These are phyloP conservation scores for Psittacula derbiana DNA, from an alignment of 2,797 vertebrate genomes.

Conservation along the genomic window DNA sequence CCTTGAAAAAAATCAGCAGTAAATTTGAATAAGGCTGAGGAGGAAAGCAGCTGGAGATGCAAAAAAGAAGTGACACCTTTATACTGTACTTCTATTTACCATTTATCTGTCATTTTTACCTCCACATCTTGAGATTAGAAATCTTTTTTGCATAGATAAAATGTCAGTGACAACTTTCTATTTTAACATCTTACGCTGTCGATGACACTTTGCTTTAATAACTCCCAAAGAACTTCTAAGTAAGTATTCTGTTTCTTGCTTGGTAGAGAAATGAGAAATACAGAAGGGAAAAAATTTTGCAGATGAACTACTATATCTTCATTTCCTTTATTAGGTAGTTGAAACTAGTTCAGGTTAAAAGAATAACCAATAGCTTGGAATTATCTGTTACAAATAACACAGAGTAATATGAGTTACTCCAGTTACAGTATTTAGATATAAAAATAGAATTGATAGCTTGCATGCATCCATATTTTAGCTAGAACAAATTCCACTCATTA, in stretches of 20 bases:
- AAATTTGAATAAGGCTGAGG: constrained; percentile 60
- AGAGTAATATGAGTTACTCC: neutral
- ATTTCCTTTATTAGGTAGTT: neutral
- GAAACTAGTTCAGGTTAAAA: neutral
- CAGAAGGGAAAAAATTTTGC: neutral
- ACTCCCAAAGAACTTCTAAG: constrained; percentile 29
- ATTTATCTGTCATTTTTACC: constrained; percentile 44
- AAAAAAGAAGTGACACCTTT: constrained; percentile 51
- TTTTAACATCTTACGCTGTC: constrained; percentile 35
- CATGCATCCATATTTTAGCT: neutral
- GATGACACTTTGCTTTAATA: constrained; percentile 37
- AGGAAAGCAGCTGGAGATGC: constrained; percentile 40
- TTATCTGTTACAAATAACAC: neutral
- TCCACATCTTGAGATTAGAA: constrained; percentile 22
- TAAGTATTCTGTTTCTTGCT: neutral
- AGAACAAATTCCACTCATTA: neutral
- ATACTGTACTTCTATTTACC: constrained; percentile 31
- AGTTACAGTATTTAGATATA: fast-evolving
- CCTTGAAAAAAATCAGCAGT: constrained; percentile 44
- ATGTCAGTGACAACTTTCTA: constrained; percentile 36
- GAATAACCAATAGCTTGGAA: neutral
- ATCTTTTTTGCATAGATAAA: constrained; percentile 43
- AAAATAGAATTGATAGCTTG: neutral
- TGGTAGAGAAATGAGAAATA: neutral
- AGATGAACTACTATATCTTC: neutral